These are phyloP conservation scores for Pyrocephalus nanus DNA, from an alignment of 2,797 vertebrate species.

Conservation along the genomic window DNA sequence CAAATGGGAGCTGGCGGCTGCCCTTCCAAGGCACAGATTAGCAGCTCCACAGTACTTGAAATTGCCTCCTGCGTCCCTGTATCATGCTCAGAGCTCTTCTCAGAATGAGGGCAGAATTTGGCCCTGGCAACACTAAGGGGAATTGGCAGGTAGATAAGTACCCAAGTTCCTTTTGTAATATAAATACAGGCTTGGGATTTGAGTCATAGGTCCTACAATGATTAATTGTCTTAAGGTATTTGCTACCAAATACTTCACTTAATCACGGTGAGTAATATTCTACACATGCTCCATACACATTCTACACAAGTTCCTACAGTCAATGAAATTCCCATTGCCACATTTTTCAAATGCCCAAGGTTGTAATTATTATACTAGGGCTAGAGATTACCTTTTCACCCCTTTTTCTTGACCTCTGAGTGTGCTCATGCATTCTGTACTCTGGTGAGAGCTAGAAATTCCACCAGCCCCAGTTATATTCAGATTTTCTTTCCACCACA, in stretches of 20 bases:
- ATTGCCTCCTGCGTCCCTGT: background rate
- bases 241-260: background rate
- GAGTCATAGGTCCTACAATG: background rate
- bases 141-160: background rate
- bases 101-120: background rate
- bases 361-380: background rate
- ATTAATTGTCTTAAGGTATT: background rate
- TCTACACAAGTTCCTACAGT: background rate
- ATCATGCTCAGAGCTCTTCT: background rate
- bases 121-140: background rate
- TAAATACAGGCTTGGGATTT: background rate
- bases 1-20: fast-evolving
- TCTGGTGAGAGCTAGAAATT: background rate
- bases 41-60: background rate
- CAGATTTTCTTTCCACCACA: background rate
- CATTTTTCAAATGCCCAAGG: background rate
- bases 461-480: background rate
- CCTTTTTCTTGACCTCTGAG: background rate
- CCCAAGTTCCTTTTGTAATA: background rate
- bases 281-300: background rate
- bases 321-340: background rate
- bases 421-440: background rate
- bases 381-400: background rate
- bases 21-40: background rate
- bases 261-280: background rate